A percentile compares a stretch with the other conserved stretches of the same genome.
These are phyloP conservation scores for Bothrops jararaca DNA, from an alignment of 2,113 vertebrate species.

Conservation along the genomic window DNA sequence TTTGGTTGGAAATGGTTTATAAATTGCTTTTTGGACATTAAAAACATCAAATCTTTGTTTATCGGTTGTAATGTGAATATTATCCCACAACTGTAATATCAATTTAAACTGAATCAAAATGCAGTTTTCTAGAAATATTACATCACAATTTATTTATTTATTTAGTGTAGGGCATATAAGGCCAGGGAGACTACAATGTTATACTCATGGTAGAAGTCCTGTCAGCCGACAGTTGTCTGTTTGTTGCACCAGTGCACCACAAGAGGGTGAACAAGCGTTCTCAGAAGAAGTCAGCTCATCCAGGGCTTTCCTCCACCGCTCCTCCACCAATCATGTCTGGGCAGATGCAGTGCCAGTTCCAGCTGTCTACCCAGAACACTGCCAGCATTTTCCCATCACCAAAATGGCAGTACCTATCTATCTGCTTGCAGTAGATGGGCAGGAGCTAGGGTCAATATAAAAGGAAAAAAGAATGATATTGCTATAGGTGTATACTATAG, in stretches of 20 bases:
- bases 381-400: not conserved
- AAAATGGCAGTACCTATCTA: not conserved
- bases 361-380: not conserved
- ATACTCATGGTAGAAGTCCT: not conserved
- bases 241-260: not conserved
- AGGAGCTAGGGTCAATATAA: not conserved
- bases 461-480: no score
- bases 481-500: no score
- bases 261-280: not conserved
- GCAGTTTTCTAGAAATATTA: not conserved
- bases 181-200: not conserved
- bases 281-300: not conserved
- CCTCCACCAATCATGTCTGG: not conserved
- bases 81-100: not conserved
- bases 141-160: not conserved
- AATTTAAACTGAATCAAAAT: not conserved
- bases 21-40: not conserved
- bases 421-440: not conserved
- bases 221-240: not conserved
- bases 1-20: not conserved
- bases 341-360: not conserved
- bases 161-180: not conserved
- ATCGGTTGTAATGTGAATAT: not conserved
- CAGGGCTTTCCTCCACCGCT: not conserved
- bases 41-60: not conserved